phyloP scores from a whole-genome alignment of 2,797 vertebrate genomes.

The Pempheris klunzingeri region DNA sequence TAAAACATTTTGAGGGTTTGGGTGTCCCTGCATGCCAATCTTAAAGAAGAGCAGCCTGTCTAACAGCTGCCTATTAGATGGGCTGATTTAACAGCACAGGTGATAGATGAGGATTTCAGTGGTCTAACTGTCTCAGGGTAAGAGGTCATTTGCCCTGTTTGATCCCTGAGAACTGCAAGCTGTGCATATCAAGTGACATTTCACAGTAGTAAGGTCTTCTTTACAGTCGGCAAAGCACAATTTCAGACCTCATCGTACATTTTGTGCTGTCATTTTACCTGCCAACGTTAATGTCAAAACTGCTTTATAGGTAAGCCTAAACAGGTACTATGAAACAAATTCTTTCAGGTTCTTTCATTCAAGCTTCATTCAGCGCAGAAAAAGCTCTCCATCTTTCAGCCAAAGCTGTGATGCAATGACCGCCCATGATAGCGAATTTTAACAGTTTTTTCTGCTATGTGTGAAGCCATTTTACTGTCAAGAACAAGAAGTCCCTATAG shows the following conservation, averaged over 20 bases:
- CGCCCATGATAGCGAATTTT: neutral
- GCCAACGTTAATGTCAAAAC: neutral
- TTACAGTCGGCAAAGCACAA: neutral
- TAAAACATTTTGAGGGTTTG: constrained; percentile 5
- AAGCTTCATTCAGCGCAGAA: neutral
- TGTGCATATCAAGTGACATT: neutral
- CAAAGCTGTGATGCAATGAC: neutral
- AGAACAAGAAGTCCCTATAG: neutral
- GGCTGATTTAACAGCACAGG: constrained; percentile 11
- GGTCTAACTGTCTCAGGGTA: neutral
- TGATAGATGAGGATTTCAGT: neutral
- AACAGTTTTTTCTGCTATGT: neutral
- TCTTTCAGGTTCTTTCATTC: too few relatives aligned
- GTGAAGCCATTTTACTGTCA: neutral
- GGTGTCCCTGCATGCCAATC: neutral
- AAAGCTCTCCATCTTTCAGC: neutral
- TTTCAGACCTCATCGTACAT: neutral
- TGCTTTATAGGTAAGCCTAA: neutral
- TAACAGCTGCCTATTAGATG: neutral
- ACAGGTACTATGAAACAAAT: neutral
- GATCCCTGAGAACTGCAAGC: constrained; percentile 3
- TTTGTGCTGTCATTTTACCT: neutral
- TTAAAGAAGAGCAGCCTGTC: neutral
- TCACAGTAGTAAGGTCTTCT: neutral
- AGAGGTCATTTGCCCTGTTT: neutral